phyloP scores from a whole-genome alignment of 2,113 vertebrate genomes.

The Dryoscopus gambensis region DNA sequence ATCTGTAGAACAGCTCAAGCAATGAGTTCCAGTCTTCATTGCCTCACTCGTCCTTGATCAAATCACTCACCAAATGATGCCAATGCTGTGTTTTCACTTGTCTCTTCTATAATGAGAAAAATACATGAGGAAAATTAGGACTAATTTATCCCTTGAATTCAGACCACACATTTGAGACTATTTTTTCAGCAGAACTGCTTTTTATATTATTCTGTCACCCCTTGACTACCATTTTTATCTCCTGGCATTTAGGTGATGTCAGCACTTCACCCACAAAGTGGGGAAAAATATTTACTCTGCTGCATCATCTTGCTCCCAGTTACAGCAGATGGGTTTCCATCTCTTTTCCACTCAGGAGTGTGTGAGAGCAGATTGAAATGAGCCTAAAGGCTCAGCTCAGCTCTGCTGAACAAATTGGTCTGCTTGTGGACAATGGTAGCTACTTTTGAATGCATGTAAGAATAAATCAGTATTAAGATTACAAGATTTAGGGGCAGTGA shows the following conservation, averaged over 20 bases:
- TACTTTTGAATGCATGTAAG: neutral
- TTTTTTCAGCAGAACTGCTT: neutral
- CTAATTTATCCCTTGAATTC: neutral
- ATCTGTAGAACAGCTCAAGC: neutral
- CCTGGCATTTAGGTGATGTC: neutral
- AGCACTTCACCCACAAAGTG: neutral
- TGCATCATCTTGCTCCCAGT: neutral
- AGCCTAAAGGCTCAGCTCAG: neutral
- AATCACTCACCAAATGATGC: neutral
- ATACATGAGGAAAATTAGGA: neutral
- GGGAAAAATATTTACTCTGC: neutral
- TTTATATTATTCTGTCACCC: neutral
- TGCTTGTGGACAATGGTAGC: constrained; percentile 10
- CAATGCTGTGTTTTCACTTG: neutral
- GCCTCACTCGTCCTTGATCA: neutral
- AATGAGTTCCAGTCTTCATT: neutral
- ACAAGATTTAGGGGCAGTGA: constrained; percentile 4
- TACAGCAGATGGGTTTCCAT: neutral
- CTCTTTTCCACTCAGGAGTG: neutral
- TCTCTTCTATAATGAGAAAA: neutral
- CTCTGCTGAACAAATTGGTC: constrained; percentile 19
- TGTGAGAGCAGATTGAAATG: neutral
- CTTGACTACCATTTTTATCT: neutral
- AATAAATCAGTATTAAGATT: constrained; percentile 24
- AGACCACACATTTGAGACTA: neutral